Conservation (phyloP, 2,888 invertebrate genomes). For the Tetranychus truncatus region DNA sequence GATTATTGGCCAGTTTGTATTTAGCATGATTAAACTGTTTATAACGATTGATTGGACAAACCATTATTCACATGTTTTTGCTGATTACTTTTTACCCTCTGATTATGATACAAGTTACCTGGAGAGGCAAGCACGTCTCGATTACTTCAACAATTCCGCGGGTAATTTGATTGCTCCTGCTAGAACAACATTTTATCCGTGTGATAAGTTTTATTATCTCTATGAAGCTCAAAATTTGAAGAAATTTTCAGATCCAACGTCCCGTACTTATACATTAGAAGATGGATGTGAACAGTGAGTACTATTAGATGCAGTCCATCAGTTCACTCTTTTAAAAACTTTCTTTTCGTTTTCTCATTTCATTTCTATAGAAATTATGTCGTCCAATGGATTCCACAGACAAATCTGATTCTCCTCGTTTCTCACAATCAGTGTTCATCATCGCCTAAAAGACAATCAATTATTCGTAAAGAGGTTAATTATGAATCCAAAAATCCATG, state of each 20-base stretch:
- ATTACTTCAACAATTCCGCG: not conserved
- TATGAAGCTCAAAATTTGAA: slow-evolving; percentile 33
- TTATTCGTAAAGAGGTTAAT: slow-evolving; percentile 25
- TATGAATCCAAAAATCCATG: slow-evolving; percentile 15
- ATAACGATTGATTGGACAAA: not conserved
- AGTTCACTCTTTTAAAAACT: not conserved
- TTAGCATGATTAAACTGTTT: not conserved
- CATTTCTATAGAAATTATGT: slow-evolving; percentile 24
- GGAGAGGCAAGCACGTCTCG: not conserved
- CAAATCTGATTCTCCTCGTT: slow-evolving; percentile 27
- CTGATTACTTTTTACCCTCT: not conserved
- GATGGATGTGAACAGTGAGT: slow-evolving; percentile 17
- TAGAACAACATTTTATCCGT: slow-evolving; percentile 56
- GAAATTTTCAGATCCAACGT: slow-evolving; percentile 8
- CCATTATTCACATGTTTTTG: not conserved
- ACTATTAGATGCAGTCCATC: not conserved
- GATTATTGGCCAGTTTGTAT: not conserved
- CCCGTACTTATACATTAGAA: slow-evolving; percentile 5
- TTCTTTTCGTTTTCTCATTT: too few species aligned
- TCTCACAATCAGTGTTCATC: slow-evolving; percentile 26
- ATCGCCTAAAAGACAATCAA: slow-evolving; percentile 21
- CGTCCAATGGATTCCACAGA: slow-evolving; percentile 27
- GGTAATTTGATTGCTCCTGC: slow-evolving; percentile 9
- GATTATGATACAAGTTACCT: not conserved
- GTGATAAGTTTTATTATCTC: slow-evolving; percentile 56